These are phyloP conservation scores for Vanessa tameamea DNA, from an alignment of 1,140 invertebrate genomes.

Conservation along the genomic window DNA sequence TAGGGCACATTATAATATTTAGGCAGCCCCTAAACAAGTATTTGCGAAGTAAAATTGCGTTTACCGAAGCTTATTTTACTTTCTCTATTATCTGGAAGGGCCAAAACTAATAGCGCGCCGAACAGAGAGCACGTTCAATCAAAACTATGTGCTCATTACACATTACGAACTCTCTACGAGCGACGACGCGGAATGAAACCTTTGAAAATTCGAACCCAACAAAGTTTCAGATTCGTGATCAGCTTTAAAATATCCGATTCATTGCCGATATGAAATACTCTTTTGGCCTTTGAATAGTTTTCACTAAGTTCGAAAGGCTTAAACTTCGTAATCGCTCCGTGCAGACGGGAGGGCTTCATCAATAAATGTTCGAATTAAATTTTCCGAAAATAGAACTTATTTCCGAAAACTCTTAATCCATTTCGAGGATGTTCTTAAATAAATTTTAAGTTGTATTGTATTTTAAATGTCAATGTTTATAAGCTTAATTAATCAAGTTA, in stretches of 20 bases:
- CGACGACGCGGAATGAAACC: slow-evolving; percentile 26
- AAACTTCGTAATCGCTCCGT: background rate
- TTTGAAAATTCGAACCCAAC: slow-evolving; percentile 11
- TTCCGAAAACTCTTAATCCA: background rate
- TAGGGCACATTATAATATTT: slow-evolving; percentile 41
- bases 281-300: slow-evolving; percentile 29
- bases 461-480: background rate
- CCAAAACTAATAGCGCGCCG: slow-evolving; percentile 32
- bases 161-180: background rate
- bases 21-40: slow-evolving; percentile 48
- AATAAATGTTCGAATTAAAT: slow-evolving; percentile 7
- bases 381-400: slow-evolving; percentile 4
- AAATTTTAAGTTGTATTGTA: no score
- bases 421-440: background rate
- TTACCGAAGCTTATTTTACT: slow-evolving; percentile 46
- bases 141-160: slow-evolving; percentile 19
- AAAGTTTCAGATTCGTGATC: slow-evolving; percentile 24
- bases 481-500: background rate
- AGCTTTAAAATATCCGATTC: slow-evolving; percentile 30
- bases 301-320: slow-evolving; percentile 19
- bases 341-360: background rate
- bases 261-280: slow-evolving; percentile 31
- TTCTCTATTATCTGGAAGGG: slow-evolving; percentile 37
- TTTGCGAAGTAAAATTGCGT: slow-evolving; percentile 58
- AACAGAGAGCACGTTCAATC: slow-evolving; percentile 29